A percentile compares a stretch with the other conserved stretches of the same genome.
Evolutionary conservation across 2,888 invertebrate genomes (phyloP).

Genomic region (Osmoderma eremita): DNA sequence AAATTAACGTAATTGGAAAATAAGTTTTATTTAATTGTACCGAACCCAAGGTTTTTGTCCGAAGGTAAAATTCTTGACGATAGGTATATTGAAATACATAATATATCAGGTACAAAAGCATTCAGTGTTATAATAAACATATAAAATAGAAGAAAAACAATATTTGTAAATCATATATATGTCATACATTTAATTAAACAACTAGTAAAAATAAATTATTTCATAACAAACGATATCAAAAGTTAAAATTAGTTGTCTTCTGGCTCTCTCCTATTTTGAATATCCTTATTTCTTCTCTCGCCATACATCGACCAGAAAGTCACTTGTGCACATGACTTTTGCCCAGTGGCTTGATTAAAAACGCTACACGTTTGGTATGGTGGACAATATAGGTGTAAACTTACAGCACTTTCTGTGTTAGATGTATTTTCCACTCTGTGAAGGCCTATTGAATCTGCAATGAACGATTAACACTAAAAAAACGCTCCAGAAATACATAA

Average conservation of each 20-base stretch:
- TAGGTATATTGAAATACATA: too few relatives aligned
- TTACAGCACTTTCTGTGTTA: conserved; percentile 87
- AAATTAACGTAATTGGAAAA: too few relatives aligned
- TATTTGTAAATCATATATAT: too few relatives aligned
- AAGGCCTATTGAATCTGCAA: conserved; percentile 88
- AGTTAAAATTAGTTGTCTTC: conserved; percentile 55
- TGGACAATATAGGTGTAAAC: conserved; percentile 94
- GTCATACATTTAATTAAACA: conserved; percentile 5
- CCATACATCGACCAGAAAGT: conserved; percentile 96
- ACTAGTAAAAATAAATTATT: conserved; percentile 28
- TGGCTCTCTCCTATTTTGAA: conserved; percentile 55
- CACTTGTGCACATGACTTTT: conserved; percentile 74
- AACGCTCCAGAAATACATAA: too few relatives aligned
- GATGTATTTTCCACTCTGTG: conserved; percentile 96
- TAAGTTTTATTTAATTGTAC: too few relatives aligned
- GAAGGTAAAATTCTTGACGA: too few relatives aligned
- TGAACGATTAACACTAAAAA: neutral
- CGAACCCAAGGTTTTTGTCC: too few relatives aligned
- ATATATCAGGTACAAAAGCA: neutral
- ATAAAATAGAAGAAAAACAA: neutral
- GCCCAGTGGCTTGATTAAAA: conserved; percentile 92
- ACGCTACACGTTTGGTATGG: conserved; percentile 89
- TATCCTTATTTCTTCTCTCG: conserved; percentile 71
- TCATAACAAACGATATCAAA: neutral
- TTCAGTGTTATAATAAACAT: conserved; percentile 2